These are phyloP conservation scores for Semotilus atromaculatus DNA, from an alignment of 2,797 vertebrate species.

Conservation along the genomic window DNA sequence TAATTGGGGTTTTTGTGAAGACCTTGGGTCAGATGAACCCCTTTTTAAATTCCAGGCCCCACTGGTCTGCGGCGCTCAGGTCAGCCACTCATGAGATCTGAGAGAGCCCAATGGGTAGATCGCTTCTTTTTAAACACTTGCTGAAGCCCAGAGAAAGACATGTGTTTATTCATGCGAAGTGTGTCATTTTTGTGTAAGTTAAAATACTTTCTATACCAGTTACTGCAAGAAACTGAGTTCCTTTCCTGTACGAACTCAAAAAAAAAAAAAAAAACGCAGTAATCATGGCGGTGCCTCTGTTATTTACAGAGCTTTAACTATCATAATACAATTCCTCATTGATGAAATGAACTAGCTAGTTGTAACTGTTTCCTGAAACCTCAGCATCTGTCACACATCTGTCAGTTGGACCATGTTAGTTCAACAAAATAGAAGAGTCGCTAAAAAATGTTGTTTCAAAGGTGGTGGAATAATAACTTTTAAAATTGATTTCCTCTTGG, in stretches of 20 bases:
- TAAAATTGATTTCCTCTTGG: not conserved
- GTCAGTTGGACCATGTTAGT: too few relatives aligned
- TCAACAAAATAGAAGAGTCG: not conserved
- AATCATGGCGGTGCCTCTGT: too few relatives aligned
- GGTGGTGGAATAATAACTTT: not conserved
- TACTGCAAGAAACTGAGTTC: too few relatives aligned
- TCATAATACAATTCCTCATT: too few relatives aligned
- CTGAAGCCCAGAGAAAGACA: not conserved
- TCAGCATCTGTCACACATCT: too few relatives aligned
- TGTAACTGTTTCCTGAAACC: too few relatives aligned
- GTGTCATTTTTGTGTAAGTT: too few relatives aligned
- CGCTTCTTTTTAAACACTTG: not conserved
- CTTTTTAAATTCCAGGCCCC: constrained; percentile 18
- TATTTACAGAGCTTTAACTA: too few relatives aligned
- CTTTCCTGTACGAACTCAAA: too few relatives aligned
- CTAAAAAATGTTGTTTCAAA: not conserved
- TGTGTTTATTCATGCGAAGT: not conserved
- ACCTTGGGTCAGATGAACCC: constrained; percentile 60
- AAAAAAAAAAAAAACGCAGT: too few relatives aligned
- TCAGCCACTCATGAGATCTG: constrained; percentile 33
- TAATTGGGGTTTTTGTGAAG: constrained; percentile 79
- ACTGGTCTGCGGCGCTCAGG: not conserved
- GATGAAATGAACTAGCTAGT: too few relatives aligned
- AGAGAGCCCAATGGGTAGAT: not conserved
- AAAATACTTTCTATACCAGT: too few relatives aligned